Evolutionary conservation across 2,113 vertebrate genomes (phyloP).

Genomic region (Pelodiscus sinensis): DNA sequence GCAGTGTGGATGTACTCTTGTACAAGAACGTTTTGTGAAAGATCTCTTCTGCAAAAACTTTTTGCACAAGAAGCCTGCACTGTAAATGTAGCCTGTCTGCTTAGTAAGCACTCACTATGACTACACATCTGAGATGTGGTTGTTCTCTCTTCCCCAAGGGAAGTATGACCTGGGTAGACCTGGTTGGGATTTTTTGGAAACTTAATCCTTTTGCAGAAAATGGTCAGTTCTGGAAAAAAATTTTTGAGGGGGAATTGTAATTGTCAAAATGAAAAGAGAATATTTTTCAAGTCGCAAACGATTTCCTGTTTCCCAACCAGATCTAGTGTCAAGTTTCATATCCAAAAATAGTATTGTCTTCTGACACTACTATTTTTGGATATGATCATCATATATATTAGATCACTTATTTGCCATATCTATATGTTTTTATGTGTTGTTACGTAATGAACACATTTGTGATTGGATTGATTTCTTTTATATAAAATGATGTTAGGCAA

Average conservation of each 20-base stretch:
- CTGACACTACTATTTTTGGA: neutral
- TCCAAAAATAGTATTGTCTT: neutral
- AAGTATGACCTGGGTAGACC: neutral
- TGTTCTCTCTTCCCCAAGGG: neutral
- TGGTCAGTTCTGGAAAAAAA: neutral
- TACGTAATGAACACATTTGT: neutral
- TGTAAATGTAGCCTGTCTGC: too few relatives aligned
- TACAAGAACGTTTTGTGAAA: too few relatives aligned
- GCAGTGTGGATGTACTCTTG: too few relatives aligned
- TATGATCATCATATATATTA: neutral
- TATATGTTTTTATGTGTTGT: neutral
- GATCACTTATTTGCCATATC: neutral
- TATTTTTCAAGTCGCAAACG: neutral
- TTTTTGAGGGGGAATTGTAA: neutral
- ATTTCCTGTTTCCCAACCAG: neutral
- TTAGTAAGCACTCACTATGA: neutral
- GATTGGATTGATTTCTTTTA: slow-evolving; percentile 37
- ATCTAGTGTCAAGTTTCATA: neutral
- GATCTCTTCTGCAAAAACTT: too few relatives aligned
- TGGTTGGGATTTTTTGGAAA: neutral
- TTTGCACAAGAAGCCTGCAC: too few relatives aligned
- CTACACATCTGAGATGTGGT: neutral
- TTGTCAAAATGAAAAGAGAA: neutral
- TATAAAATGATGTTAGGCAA: slow-evolving; percentile 52
- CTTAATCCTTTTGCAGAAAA: neutral